Evolutionary conservation across 92 coral and sea anemone species (phyloP).

Genomic region (Zoanthus solanderi): DNA sequence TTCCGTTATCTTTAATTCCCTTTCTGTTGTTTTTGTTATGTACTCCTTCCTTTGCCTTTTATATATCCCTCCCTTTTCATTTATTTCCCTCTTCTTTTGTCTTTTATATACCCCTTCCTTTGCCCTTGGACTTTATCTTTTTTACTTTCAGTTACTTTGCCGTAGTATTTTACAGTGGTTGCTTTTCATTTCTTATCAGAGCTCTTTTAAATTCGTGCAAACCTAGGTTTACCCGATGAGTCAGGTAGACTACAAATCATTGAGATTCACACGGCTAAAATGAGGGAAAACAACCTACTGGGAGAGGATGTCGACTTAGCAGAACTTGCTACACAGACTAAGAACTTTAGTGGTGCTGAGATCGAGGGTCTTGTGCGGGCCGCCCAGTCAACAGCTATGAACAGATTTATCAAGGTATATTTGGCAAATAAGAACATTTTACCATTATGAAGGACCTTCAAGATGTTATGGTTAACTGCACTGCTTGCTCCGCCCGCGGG

Average conservation of each 20-base stretch:
- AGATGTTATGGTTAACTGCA: not conserved
- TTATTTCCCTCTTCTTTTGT: too few species aligned
- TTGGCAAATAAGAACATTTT: not conserved
- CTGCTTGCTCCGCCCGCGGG: too few species aligned
- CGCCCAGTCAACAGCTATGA: conserved; percentile 98
- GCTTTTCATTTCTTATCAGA: not conserved
- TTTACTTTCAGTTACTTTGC: too few species aligned
- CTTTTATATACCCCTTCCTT: too few species aligned
- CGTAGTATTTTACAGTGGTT: too few species aligned
- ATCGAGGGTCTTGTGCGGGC: conserved; percentile 98
- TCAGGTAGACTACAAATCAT: conserved; percentile 94
- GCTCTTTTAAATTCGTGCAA: not conserved
- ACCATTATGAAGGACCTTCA: not conserved
- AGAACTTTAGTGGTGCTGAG: conserved; percentile 99
- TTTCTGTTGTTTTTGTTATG: too few species aligned
- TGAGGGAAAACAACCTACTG: conserved; percentile 88
- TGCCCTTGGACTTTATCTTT: too few species aligned
- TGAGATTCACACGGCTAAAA: conserved; percentile 90
- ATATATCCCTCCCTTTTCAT: too few species aligned
- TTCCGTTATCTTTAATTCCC: too few species aligned
- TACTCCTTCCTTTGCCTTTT: too few species aligned
- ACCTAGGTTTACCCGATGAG: conserved; percentile 90
- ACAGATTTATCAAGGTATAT: conserved; percentile 85
- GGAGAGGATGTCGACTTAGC: conserved; percentile 81
- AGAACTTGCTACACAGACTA: conserved; percentile 91